Base-by-base conservation (phyloP, 37 sponge, comb jelly and placozoan species). In the Aphrocallistes beatrix region DNA sequence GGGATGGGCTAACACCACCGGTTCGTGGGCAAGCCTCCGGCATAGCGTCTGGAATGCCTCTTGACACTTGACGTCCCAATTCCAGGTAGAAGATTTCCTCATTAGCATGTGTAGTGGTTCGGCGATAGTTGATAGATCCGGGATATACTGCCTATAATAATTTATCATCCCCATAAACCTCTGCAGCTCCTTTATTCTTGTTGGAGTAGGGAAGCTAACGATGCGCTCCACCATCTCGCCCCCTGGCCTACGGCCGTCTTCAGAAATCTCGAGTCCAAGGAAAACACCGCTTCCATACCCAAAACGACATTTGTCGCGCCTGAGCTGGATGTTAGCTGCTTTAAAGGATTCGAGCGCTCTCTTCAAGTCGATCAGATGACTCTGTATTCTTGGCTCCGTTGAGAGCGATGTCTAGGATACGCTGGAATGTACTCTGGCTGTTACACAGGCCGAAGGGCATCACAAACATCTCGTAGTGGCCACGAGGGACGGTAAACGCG, bases 391-490 rank as follows among this genome's bases (percentile, higher is more conserved):
- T 3, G 8, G 75, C 75, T 8, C 28, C 10, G 3, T 60, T 6
- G 8, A 60, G 21, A 6, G 75, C 75, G 75, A 30, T 3, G 34
- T 60, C 81, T 75, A 88, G 37, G 47, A 81, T 40, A 3, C 85
- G 36, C n/a, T 81, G 85, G 36, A 85, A 85, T 40, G 47, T 85
- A 21, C 81, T 81, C 17, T 38, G 88, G 75, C 75, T 38, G 21
- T 82, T 82, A 23, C 83, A 84, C 0, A 88, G 81, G 23, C 88
- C 88, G 23, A 88, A 84, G 9, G 84, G 84, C 83, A 88, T 84
- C 16, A 84, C 84, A 83, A 50, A 38, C 25, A 51, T 83, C 38
- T 88, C 88, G 32, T 51, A 88, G 1, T 83, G 81, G 16, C 84
- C 88, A 28, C 39, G 23, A 9, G 39, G 81, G 0, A 60, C 83